phyloP scores from a whole-genome alignment of 2,113 vertebrate species.

The Petrocephalus microphthalmus region DNA sequence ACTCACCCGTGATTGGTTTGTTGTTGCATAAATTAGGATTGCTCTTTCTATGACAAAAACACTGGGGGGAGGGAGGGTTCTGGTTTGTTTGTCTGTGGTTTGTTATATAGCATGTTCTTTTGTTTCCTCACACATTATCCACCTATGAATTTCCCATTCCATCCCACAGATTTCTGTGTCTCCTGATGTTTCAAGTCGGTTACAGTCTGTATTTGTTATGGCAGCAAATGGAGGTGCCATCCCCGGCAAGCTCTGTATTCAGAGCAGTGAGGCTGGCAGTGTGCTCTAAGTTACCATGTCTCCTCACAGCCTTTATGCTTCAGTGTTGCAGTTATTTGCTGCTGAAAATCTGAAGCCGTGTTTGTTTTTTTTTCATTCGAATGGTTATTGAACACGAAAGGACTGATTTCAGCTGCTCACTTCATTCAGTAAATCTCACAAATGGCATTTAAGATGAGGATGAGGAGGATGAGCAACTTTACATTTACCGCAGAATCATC shows the following conservation, averaged over 20 bases:
- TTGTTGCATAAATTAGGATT: not conserved
- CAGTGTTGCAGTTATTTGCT: not conserved
- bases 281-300: not conserved
- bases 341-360: not conserved
- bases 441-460: not conserved
- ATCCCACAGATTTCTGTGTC: not conserved
- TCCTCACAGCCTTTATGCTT: not conserved
- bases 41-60: not conserved
- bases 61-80: not conserved
- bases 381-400: not conserved
- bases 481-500: not conserved
- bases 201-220: not conserved
- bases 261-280: not conserved
- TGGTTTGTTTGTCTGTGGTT: not conserved
- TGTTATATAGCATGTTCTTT: not conserved
- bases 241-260: not conserved
- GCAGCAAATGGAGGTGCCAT: not conserved
- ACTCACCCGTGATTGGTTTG: not conserved
- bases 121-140: not conserved
- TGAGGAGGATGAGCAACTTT: not conserved
- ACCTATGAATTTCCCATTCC: not conserved
- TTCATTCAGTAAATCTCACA: not conserved
- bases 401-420: not conserved
- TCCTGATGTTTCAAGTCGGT: not conserved
- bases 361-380: not conserved